Evolutionary conservation across 2,113 vertebrate genomes (phyloP).

Genomic region (Candoia aspera): DNA sequence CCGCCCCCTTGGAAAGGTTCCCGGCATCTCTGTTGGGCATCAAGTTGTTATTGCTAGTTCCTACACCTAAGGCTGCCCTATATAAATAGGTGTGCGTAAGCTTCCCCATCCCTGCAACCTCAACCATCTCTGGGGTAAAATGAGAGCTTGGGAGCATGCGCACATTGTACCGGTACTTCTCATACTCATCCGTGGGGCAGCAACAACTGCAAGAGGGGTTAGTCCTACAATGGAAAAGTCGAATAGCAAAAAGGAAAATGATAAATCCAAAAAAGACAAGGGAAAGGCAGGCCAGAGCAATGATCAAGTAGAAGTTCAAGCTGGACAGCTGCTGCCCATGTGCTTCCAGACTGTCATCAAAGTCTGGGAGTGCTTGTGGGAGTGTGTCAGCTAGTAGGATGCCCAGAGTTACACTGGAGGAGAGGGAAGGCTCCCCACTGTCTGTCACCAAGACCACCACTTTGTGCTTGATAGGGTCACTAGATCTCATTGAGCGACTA

Average conservation of each 20-base stretch:
- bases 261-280: slow-evolving; percentile 71
- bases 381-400: slow-evolving; percentile 77
- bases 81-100: slow-evolving; percentile 74
- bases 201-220: slow-evolving; percentile 31
- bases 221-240: slow-evolving; percentile 41
- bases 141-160: slow-evolving; percentile 67
- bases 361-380: slow-evolving; percentile 75
- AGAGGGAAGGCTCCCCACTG: slow-evolving; percentile 76
- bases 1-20: slow-evolving; percentile 53
- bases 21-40: slow-evolving; percentile 57
- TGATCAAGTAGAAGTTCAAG: slow-evolving; percentile 77
- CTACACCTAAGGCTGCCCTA: slow-evolving; percentile 66
- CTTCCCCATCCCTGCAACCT: slow-evolving; percentile 73
- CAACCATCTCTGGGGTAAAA: slow-evolving; percentile 60
- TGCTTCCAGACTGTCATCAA: slow-evolving; percentile 70
- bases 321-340: slow-evolving; percentile 63
- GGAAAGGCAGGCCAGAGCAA: slow-evolving; percentile 76
- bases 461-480: slow-evolving; percentile 76
- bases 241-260: slow-evolving; percentile 56
- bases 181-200: slow-evolving; percentile 52
- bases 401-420: slow-evolving; percentile 74
- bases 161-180: slow-evolving; percentile 58
- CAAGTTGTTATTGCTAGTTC: slow-evolving; percentile 53
- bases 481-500: slow-evolving; percentile 76
- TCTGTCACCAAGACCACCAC: slow-evolving; percentile 79